Evolutionary conservation across 92 coral and sea anemone species (phyloP), one percentile per base, ranked within the genome.

Genomic region (Isaurus tuberculatus): DNA sequence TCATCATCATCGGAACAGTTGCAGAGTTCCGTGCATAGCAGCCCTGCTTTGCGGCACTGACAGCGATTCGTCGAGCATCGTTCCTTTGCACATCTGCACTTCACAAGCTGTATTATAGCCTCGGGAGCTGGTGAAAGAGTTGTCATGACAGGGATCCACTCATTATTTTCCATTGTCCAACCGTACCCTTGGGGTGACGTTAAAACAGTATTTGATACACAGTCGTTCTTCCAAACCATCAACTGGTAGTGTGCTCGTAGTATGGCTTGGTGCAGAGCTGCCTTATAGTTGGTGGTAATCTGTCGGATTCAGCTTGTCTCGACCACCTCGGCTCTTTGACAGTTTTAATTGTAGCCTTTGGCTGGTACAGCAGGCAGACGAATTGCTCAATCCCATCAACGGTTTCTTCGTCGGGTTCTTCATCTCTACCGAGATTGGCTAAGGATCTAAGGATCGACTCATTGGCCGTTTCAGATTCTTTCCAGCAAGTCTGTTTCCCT

Each of bases 21-120:
- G 83, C 94, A 88, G 67, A 91, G 87, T 53, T 91, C 88, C n/a
- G 90, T 88, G 88, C 90, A 91, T 7, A 33, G 74, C 49, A 75
- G 68, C 67, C 82, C 82, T n/a, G 82, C 82, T 55, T 49, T 75
- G 7, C 68, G 81, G 66, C 65, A 75, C 29, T 75, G 81, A 26
- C 82, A 51, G 2, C 82, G 22, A 20, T 25, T 77, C 1, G 82
- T 77, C 1, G 51, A 77, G 34, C 82, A 77, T 23, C 49, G 19
- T 26, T 77, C 28, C n/a, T n/a, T 53, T 30, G 83, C 89, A 83
- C 88, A 85, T 83, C 80, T 79, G 74, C 94, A 91, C 69, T 75
- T 31, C 14, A 83, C 92, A 88, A 51, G 44, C 20, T 77, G 43
- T 14, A 4, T 25, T 13, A 51, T 4, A 23, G 86, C 86, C 61